A percentile compares a stretch with the other conserved stretches of the same genome.
Evolutionary conservation across 2,113 vertebrate species (phyloP).

Genomic region (Nestor notabilis): DNA sequence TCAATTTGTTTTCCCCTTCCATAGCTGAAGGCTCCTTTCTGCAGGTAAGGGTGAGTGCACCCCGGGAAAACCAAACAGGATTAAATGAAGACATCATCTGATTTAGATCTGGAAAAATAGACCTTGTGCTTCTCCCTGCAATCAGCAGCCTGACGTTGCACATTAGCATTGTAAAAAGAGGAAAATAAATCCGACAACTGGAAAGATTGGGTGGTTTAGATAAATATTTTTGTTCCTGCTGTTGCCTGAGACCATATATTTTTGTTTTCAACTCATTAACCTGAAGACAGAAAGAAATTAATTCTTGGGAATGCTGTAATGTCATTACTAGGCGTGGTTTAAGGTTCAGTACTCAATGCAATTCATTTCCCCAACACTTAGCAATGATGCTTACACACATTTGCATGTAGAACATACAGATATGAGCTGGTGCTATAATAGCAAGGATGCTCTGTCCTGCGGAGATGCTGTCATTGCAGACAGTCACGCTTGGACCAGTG

Average conservation of each 20-base stretch:
- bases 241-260: not conserved
- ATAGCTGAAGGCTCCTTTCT: not conserved
- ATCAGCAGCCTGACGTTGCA: not conserved
- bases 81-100: not conserved
- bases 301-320: not conserved
- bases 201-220: not conserved
- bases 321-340: not conserved
- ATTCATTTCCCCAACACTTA: not conserved
- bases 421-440: not conserved
- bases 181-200: not conserved
- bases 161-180: not conserved
- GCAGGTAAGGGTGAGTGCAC: constrained; percentile 13
- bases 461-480: not conserved
- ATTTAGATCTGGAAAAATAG: not conserved
- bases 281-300: not conserved
- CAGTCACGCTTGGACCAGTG: not conserved
- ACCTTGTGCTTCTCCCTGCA: not conserved
- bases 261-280: constrained; percentile 1
- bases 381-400: not conserved
- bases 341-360: not conserved
- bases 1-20: not conserved
- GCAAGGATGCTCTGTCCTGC: not conserved
- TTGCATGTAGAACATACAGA: not conserved
- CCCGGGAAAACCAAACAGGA: constrained; percentile 19
- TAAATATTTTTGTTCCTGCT: not conserved